Base-by-base conservation (phyloP, 2,797 vertebrate genomes). In the Pseudochaenichthys georgianus region DNA sequence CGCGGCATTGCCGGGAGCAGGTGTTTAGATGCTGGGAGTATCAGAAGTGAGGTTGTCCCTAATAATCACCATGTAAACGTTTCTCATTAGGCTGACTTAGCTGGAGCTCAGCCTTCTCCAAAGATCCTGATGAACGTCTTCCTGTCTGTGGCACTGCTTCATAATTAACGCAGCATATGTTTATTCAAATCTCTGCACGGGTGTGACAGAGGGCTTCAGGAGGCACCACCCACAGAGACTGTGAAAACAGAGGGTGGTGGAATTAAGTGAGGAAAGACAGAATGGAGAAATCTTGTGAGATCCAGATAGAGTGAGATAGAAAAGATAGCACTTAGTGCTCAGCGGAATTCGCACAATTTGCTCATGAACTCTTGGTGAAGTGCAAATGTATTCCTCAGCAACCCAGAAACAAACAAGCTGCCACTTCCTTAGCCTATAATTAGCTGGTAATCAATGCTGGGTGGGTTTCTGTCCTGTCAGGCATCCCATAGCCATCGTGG, bases 151-250 rank as follows among this genome's bases (percentile, higher is more conserved):
- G 77, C 82, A 73, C 63, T 3, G 68, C 64, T 79, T 91, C 82
- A 64, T 92, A 94, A 95, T 96, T 94, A 95, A 95, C 93, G 51
- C 92, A 86, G 91, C 94, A 95, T 95, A 95, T 95, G 95, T 93
- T 95, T 93, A 93, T 95, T 93, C 85, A 88, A 89, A 94, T 93
- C 84, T 84, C 84, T 38, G 64, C 84, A 57, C 63, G 67, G 89
- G 94, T 95, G 94, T 92, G 93, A 95, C 94, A 77, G 76, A 81
- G 91, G 90, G 91, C 92, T 91, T 84, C 84, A 70, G 86, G 87
- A 94, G 88, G 87, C 83, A 77, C 93, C 92, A 81, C 92, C 94
- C 91, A 90, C 89, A 8, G 89, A 75, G 88, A 71, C 91, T 93
- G 94, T 92, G 93, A 95, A 93, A 84, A 75, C 85, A 80, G 87